Evolutionary conservation across 2,888 invertebrate species (phyloP).

Genomic region (Drosophila longiperda): DNA sequence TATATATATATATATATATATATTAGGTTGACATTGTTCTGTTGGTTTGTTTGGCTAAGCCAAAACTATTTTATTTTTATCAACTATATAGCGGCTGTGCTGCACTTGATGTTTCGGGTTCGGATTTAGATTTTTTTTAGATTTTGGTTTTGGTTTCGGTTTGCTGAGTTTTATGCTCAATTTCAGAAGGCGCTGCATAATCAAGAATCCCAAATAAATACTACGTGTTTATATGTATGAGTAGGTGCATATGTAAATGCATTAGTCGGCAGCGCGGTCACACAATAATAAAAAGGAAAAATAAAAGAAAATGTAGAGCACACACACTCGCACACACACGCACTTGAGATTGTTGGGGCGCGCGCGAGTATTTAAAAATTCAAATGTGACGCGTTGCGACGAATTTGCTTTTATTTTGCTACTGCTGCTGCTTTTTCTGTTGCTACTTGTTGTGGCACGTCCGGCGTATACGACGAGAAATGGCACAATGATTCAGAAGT

Average conservation of each 20-base stretch:
- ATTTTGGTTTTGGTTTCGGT: constrained; percentile 6
- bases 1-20: constrained; percentile 1
- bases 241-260: constrained; percentile 19
- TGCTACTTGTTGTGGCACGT: constrained; percentile 50
- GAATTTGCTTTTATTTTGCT: background rate
- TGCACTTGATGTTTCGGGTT: constrained; percentile 17
- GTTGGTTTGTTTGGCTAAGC: constrained; percentile 6
- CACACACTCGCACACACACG: constrained; percentile 22
- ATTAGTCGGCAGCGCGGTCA: constrained; percentile 16
- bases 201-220: constrained; percentile 35
- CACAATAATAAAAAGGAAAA: constrained; percentile 49
- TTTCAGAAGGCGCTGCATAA: constrained; percentile 24
- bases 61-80: constrained; percentile 11
- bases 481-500: constrained; percentile 75
- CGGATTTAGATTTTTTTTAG: constrained; percentile 10
- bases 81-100: constrained; percentile 3
- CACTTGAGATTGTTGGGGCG: constrained; percentile 1
- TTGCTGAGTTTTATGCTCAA: constrained; percentile 25
- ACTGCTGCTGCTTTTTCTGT: constrained; percentile 3
- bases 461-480: constrained; percentile 71
- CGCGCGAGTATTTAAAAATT: constrained; percentile 26
- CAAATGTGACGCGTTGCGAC: constrained; percentile 7
- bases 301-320: constrained; percentile 63
- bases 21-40: constrained; percentile 21
- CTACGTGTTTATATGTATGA: background rate